These are phyloP conservation scores for Euzophera pinguis DNA, from an alignment of 2,888 invertebrate genomes.

Conservation along the genomic window DNA sequence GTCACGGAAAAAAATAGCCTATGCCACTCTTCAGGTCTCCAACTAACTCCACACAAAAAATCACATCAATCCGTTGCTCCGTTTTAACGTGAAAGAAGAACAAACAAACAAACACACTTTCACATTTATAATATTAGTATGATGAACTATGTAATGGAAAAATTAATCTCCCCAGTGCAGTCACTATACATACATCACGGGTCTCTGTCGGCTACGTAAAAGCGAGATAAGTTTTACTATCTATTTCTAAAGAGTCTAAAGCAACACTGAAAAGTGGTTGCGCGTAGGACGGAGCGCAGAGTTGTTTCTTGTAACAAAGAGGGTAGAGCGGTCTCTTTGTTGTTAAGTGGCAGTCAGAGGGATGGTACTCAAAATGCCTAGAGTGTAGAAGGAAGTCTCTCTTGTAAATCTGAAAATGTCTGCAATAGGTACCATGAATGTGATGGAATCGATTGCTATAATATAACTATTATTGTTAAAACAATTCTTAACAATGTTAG, in stretches of 20 bases:
- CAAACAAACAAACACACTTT: no score
- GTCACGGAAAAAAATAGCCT: neutral
- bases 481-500: no score
- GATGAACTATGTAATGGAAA: neutral
- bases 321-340: constrained; percentile 76
- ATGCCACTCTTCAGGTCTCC: no score
- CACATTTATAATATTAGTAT: no score
- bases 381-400: neutral
- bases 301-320: constrained; percentile 76
- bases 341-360: constrained; percentile 66
- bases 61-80: no score
- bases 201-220: neutral
- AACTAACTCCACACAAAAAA: no score
- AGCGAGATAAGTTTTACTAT: constrained; percentile 36
- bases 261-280: constrained; percentile 63
- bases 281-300: constrained; percentile 40
- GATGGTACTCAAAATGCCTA: constrained; percentile 17
- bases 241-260: constrained; percentile 48
- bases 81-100: no score
- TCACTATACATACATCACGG: neutral
- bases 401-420: neutral
- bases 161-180: neutral
- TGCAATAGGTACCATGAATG: neutral
- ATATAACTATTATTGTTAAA: no score
- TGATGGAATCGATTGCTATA: no score